A percentile compares a stretch with the other conserved stretches of the same genome.
Conservation (phyloP, 1,140 invertebrate genomes). For the Diabrotica virgifera region DNA sequence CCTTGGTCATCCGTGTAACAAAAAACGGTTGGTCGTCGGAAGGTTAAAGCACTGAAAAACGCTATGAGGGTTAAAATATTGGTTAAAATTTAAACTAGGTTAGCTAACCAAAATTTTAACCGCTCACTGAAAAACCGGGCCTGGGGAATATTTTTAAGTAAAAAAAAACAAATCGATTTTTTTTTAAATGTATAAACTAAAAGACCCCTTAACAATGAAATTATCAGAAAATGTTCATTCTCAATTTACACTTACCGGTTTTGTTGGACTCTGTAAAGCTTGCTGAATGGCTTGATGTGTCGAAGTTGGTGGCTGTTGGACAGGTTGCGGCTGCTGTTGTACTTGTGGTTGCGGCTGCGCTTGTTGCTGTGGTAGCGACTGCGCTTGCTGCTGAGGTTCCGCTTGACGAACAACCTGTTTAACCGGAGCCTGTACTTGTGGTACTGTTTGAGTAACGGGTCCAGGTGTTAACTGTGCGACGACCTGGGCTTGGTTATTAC, state of each 20-base stretch:
- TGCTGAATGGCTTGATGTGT: constrained; percentile 20
- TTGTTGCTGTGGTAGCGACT: not conserved
- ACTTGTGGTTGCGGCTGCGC: constrained; percentile 6
- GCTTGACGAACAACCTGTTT: constrained; percentile 3
- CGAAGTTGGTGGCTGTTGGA: constrained; percentile 9
- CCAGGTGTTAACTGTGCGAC: constrained; percentile 61
- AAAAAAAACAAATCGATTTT: too few species aligned
- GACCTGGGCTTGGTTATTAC: constrained; percentile 69
- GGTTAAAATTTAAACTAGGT: too few species aligned
- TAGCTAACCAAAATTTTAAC: too few species aligned
- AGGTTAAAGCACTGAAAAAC: too few species aligned
- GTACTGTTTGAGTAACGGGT: constrained; percentile 23
- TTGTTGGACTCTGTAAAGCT: constrained; percentile 34
- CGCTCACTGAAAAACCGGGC: too few species aligned
- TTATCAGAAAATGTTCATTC: too few species aligned
- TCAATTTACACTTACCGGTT: constrained; percentile 14
- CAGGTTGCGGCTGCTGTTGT: constrained; percentile 32
- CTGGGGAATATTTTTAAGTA: too few species aligned
- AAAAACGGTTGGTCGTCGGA: too few species aligned
- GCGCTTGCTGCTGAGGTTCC: constrained; percentile 1
- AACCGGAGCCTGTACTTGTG: constrained; percentile 25
- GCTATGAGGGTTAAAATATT: too few species aligned
- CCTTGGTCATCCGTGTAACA: too few species aligned
- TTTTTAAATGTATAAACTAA: too few species aligned
- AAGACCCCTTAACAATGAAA: too few species aligned